phyloP scores from a whole-genome alignment of 2,113 vertebrate genomes.

The Dendropsophus ebraccatus region DNA sequence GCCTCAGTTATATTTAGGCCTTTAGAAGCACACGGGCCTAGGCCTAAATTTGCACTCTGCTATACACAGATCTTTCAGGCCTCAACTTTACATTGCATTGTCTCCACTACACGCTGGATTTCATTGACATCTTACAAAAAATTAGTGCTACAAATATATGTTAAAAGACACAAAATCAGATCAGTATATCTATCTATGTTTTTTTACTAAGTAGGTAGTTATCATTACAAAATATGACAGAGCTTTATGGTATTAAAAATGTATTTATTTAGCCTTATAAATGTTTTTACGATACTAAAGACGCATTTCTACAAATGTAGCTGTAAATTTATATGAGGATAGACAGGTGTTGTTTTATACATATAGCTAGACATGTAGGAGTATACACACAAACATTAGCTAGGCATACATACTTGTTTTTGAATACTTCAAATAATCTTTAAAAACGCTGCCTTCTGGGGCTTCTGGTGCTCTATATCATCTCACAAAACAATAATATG shows the following conservation, averaged over 20 bases:
- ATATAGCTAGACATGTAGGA: background rate
- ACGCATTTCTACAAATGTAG: background rate
- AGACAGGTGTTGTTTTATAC: background rate
- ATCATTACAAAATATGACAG: background rate
- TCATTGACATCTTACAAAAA: background rate
- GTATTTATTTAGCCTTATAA: background rate
- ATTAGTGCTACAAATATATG: background rate
- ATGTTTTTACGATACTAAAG: background rate
- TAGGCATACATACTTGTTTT: background rate
- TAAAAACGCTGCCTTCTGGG: too few species aligned
- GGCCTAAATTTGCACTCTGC: too few species aligned
- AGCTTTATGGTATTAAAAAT: background rate
- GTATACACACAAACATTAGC: background rate
- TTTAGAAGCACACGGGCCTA: background rate
- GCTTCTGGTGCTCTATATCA: too few species aligned
- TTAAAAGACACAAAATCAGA: background rate
- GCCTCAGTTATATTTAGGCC: background rate
- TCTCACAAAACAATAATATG: too few species aligned
- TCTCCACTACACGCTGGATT: background rate
- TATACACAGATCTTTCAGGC: background rate
- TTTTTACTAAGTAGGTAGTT: background rate
- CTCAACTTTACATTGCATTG: background rate
- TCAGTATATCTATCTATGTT: background rate
- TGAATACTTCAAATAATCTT: background rate
- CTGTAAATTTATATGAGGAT: background rate